These are phyloP conservation scores for Myiagra hebetior DNA, from an alignment of 2,113 vertebrate species.

Conservation along the genomic window DNA sequence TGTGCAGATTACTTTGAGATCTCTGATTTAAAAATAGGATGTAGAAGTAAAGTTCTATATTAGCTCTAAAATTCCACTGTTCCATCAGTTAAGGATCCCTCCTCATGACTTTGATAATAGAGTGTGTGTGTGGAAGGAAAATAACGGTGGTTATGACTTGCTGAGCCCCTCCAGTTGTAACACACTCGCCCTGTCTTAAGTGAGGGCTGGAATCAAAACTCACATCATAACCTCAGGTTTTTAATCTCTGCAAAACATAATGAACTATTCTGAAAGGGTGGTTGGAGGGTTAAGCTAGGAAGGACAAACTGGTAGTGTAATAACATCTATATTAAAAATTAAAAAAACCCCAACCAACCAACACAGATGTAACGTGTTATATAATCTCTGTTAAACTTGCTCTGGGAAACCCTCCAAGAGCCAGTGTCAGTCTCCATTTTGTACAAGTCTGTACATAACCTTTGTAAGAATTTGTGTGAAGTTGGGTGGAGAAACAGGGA, in stretches of 20 bases:
- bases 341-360: background rate
- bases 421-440: slow-evolving; percentile 60
- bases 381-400: slow-evolving; percentile 55
- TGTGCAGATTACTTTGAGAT: background rate
- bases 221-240: background rate
- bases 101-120: background rate
- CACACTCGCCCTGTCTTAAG: background rate
- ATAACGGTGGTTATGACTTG: background rate
- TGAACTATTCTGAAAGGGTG: background rate
- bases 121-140: background rate
- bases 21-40: background rate
- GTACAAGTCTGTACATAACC: slow-evolving; percentile 63
- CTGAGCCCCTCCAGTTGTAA: background rate
- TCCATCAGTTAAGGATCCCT: background rate
- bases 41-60: background rate
- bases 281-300: slow-evolving; percentile 30
- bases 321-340: slow-evolving; percentile 26
- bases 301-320: slow-evolving; percentile 22
- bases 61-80: background rate
- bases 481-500: slow-evolving; percentile 45
- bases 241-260: background rate
- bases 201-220: background rate
- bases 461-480: slow-evolving; percentile 39
- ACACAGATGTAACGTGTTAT: slow-evolving; percentile 37
- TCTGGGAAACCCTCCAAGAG: slow-evolving; percentile 63